Base-by-base conservation (phyloP, 2,888 invertebrate genomes). In the Anoncus sp. region DNA sequence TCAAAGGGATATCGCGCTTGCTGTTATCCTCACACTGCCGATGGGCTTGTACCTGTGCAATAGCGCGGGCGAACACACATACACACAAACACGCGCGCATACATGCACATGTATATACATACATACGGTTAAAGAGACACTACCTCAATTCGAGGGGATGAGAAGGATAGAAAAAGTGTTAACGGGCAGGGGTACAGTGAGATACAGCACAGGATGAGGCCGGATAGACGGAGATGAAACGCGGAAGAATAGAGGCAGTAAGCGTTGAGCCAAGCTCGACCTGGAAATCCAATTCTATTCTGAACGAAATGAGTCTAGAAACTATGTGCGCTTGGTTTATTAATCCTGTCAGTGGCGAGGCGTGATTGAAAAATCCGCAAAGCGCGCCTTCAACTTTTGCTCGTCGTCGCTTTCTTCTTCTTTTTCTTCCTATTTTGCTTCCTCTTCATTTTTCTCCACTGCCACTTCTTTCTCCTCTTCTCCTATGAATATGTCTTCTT, bases 231-330 rank as follows among this genome's bases (percentile, higher is more conserved):
- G 65, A 22, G 71, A 62, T 18, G 70, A 71, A 67, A 71, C 71
- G 71, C 35, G 75, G 40, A 31, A 38, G 72, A 49, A 57, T 27
- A 67, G 62, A 62, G 49, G 71, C 18, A 35, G 35, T 40, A 65
- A 71, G 31, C 63, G 57, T 38, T 24, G 55, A 72, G 72, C 72
- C 65, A 60, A 80, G 75, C 81, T 82, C 84, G 83, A 85, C 85
- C 87, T 85, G 87, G 82, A 89, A 88, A 90, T 90, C 86, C 89
- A 89, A 90, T 90, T 90, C 89, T 88, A 90, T 90, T 88, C 86
- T 86, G 87, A 85, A 86, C 86, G 87, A 89, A 90, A 89, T 88
- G 89, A 88, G 87, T 86, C 85, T 85, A 84, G 87, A 88, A 89
- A 89, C 86, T 87, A 85, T 70, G 60, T 79, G 27, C 72, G 62